Conservation (phyloP, 1,140 invertebrate genomes). For the Macrosteles quadrilineatus region DNA sequence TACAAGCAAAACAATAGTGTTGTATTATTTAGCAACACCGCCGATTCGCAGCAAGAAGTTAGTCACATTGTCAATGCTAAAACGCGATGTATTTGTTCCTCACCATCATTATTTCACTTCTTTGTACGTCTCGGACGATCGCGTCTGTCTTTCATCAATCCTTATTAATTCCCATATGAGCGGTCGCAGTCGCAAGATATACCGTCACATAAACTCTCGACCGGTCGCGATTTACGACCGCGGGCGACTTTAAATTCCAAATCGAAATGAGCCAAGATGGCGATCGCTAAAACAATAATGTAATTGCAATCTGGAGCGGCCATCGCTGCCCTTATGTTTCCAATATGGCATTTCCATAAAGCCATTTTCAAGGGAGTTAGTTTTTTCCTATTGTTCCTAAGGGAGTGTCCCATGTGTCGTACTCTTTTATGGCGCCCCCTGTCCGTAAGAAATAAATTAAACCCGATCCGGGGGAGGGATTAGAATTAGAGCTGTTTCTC, state of each 20-base stretch:
- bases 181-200: too few relatives aligned
- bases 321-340: conserved; percentile 20
- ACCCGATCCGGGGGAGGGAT: conserved; percentile 13
- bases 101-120: too few relatives aligned
- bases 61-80: too few relatives aligned
- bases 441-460: conserved; percentile 23
- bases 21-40: too few relatives aligned
- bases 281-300: conserved; percentile 19
- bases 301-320: conserved; percentile 19
- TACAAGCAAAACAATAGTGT: too few relatives aligned
- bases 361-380: conserved; percentile 15
- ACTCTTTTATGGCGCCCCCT: not conserved
- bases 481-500: conserved; percentile 19
- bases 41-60: too few relatives aligned
- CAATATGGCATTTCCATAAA: conserved; percentile 26
- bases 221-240: not conserved
- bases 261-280: conserved; percentile 13
- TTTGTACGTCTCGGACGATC: too few relatives aligned
- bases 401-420: conserved; percentile 17
- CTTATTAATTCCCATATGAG: too few relatives aligned
- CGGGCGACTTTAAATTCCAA: conserved; percentile 6
- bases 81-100: too few relatives aligned
- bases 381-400: conserved; percentile 23
- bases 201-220: conserved; percentile 1
- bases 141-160: too few relatives aligned